Evolutionary conservation across 2,797 vertebrate species (phyloP).

Genomic region (Cuculus canorus): DNA sequence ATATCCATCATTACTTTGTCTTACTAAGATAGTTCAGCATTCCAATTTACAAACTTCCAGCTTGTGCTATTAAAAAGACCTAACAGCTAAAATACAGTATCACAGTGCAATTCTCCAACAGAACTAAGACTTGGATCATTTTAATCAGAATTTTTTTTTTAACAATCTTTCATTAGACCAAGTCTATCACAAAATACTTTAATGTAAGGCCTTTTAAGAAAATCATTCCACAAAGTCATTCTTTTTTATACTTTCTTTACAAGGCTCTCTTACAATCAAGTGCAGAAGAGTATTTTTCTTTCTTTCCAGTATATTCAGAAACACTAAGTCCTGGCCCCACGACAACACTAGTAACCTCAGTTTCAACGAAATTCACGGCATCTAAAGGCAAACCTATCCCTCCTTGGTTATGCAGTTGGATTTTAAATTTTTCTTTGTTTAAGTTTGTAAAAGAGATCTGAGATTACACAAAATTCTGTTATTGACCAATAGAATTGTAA

Average conservation of each 20-base stretch:
- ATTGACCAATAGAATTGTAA: background rate
- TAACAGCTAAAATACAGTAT: constrained; percentile 39
- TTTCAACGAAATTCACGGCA: background rate
- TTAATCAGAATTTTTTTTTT: background rate
- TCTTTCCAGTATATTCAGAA: background rate
- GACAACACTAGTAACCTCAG: background rate
- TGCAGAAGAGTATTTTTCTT: background rate
- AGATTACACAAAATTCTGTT: background rate
- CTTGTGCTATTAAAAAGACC: constrained; percentile 57
- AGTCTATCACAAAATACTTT: constrained; percentile 19
- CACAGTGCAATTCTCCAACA: constrained; percentile 60
- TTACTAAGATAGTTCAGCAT: background rate
- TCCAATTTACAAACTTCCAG: background rate
- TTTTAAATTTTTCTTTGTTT: background rate
- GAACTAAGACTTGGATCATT: background rate
- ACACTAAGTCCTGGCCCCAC: background rate
- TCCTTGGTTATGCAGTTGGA: background rate
- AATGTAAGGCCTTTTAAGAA: constrained; percentile 39
- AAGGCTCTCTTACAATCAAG: background rate
- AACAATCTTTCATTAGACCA: constrained; percentile 23
- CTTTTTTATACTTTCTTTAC: background rate
- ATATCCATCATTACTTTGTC: background rate
- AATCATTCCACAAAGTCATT: background rate
- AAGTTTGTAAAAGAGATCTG: constrained; percentile 9
- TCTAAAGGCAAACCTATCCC: constrained; percentile 11